phyloP scores from a whole-genome alignment of 2,888 invertebrate genomes.

The Caenorhabditis sp. region DNA sequence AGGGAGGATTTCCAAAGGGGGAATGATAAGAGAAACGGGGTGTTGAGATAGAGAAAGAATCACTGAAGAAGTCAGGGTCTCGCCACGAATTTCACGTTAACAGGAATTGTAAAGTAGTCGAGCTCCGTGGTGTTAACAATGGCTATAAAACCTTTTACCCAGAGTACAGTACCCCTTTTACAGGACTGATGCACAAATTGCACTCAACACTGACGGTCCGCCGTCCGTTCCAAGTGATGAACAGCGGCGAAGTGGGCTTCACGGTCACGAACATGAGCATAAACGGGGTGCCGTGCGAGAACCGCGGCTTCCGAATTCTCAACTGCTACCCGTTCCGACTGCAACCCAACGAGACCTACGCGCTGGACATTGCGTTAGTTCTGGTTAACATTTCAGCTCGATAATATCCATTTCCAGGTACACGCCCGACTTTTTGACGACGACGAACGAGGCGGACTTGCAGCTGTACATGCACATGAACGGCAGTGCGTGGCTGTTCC shows the following conservation, averaged over 20 bases:
- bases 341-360: slow-evolving; percentile 85
- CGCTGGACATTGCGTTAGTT: slow-evolving; percentile 87
- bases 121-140: no score
- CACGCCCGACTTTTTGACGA: slow-evolving; percentile 89
- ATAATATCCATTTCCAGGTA: slow-evolving; percentile 83
- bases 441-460: slow-evolving; percentile 83
- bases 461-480: slow-evolving; percentile 80
- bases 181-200: slow-evolving; percentile 79
- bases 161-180: no score
- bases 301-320: slow-evolving; percentile 85
- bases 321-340: slow-evolving; percentile 86
- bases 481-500: slow-evolving; percentile 81
- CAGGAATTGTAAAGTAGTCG: no score
- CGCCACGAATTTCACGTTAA: no score
- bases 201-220: slow-evolving; percentile 86
- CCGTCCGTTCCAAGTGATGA: slow-evolving; percentile 88
- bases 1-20: no score
- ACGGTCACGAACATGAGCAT: slow-evolving; percentile 81
- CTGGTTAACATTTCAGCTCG: no score
- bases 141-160: no score
- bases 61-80: no score
- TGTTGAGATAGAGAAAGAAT: no score
- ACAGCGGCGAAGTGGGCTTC: slow-evolving; percentile 90
- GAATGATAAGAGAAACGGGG: no score
- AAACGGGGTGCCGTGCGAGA: slow-evolving; percentile 81